A percentile compares a stretch with the other conserved stretches of the same genome.
Evolutionary conservation across 2,797 vertebrate genomes (phyloP).

Genomic region (Sebastes iracundus): DNA sequence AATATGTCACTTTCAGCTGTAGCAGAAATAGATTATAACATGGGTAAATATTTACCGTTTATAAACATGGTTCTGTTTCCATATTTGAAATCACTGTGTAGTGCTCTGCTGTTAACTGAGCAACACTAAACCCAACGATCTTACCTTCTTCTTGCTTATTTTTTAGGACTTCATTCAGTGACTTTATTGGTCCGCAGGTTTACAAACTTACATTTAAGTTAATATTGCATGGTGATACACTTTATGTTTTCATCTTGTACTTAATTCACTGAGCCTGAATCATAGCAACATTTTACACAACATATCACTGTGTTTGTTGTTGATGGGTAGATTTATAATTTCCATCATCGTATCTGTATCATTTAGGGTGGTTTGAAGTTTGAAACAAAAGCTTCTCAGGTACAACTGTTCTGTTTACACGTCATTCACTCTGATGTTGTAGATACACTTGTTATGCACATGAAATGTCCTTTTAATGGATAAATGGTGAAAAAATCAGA

Average conservation of each 20-base stretch:
- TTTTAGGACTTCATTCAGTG: slow-evolving; percentile 16
- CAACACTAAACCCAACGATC: slow-evolving; percentile 36
- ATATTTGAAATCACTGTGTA: slow-evolving; percentile 70
- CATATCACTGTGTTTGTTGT: slow-evolving; percentile 45
- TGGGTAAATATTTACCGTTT: slow-evolving; percentile 24
- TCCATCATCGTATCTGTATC: slow-evolving; percentile 40
- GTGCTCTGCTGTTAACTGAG: slow-evolving; percentile 56
- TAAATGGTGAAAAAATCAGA: slow-evolving; percentile 31
- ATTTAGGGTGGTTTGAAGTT: slow-evolving; percentile 58
- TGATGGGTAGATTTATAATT: slow-evolving; percentile 10
- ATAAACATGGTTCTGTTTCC: slow-evolving; percentile 42
- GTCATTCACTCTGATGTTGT: slow-evolving; percentile 67
- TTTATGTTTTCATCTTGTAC: slow-evolving; percentile 44
- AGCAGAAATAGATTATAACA: slow-evolving; percentile 31
- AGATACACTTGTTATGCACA: slow-evolving; percentile 75
- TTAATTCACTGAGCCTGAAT: slow-evolving; percentile 60
- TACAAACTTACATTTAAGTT: slow-evolving; percentile 34
- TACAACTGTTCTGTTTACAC: slow-evolving; percentile 82
- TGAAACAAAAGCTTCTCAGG: slow-evolving; percentile 81
- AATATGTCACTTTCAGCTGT: slow-evolving; percentile 42
- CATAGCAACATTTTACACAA: slow-evolving; percentile 36
- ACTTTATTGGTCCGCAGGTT: slow-evolving; percentile 43
- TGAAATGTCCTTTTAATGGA: slow-evolving; percentile 55
- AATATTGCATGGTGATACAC: slow-evolving; percentile 31
- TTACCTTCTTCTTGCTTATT: slow-evolving; percentile 31